Percentiles rank a stretch among this genome's conserved stretches.
phyloP scores from a whole-genome alignment of 2,888 invertebrate genomes.

The Drosophila melanosoma region DNA sequence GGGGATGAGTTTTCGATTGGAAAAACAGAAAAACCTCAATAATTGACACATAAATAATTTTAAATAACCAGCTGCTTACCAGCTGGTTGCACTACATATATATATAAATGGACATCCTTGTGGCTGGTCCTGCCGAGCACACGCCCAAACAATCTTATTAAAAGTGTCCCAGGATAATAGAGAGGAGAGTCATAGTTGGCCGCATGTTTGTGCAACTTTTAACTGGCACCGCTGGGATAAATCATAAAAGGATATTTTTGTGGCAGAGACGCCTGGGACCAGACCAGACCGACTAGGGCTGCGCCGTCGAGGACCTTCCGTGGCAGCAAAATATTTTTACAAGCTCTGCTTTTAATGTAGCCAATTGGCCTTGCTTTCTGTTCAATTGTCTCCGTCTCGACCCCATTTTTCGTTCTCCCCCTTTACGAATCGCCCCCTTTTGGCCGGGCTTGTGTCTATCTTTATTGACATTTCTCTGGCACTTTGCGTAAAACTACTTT shows the following conservation, averaged over 20 bases:
- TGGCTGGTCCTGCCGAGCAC: slow-evolving; percentile 10
- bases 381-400: slow-evolving; percentile 5
- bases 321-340: slow-evolving; percentile 55
- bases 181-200: slow-evolving; percentile 44
- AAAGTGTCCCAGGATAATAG: slow-evolving; percentile 70
- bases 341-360: slow-evolving; percentile 57
- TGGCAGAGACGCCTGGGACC: slow-evolving; percentile 36
- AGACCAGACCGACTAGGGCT: neutral
- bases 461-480: slow-evolving; percentile 67
- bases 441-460: slow-evolving; percentile 9
- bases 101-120: slow-evolving; percentile 24
- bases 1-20: slow-evolving; percentile 44
- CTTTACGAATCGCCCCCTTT: neutral
- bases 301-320: slow-evolving; percentile 42
- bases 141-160: slow-evolving; percentile 75
- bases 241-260: slow-evolving; percentile 73
- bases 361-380: slow-evolving; percentile 42
- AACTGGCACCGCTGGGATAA: slow-evolving; percentile 75
- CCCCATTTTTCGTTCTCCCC: neutral
- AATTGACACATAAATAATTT: slow-evolving; percentile 77
- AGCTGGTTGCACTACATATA: slow-evolving; percentile 11
- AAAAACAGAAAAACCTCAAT: slow-evolving; percentile 43
- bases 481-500: slow-evolving; percentile 66
- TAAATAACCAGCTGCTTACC: slow-evolving; percentile 65
- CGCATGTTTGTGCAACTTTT: slow-evolving; percentile 67